phyloP scores from a whole-genome alignment of 35 echinoderm and acorn worm species.

The Ptychodera flava region DNA sequence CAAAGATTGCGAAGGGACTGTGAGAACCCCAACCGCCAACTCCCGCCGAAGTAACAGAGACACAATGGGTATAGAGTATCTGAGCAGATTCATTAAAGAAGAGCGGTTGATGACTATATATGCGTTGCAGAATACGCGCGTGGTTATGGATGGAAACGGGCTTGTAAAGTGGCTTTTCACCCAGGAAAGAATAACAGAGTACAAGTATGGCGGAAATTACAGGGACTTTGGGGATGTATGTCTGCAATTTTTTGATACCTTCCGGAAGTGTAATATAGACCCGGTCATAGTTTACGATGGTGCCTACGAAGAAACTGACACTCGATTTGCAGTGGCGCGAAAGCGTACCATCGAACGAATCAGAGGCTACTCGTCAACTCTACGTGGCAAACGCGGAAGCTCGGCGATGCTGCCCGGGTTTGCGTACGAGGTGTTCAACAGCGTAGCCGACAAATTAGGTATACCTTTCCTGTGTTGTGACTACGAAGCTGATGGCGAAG shows the following conservation, averaged over 20 bases:
- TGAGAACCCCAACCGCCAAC: too few relatives aligned
- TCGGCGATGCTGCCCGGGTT: conserved; percentile 41
- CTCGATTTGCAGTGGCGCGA: conserved; percentile 47
- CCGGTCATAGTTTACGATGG: conserved; percentile 82
- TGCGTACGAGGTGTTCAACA: conserved; percentile 27
- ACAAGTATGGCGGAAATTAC: conserved; percentile 85
- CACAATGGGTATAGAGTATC: too few relatives aligned
- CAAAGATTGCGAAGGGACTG: too few relatives aligned
- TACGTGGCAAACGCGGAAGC: background rate
- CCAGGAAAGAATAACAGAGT: too few relatives aligned
- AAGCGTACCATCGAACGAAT: conserved; percentile 40
- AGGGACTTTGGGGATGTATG: conserved; percentile 39
- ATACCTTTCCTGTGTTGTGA: conserved; percentile 60
- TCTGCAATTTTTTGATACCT: conserved; percentile 42
- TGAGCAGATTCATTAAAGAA: too few relatives aligned
- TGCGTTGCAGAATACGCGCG: conserved; percentile 40
- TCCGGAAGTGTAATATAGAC: conserved; percentile 43
- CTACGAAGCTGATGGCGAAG: conserved; percentile 93
- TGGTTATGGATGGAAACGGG: conserved; percentile 79
- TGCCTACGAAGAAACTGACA: conserved; percentile 59
- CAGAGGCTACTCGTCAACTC: conserved; percentile 12
- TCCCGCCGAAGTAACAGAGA: too few relatives aligned
- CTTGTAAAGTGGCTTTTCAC: conserved; percentile 4
- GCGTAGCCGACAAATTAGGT: conserved; percentile 42
- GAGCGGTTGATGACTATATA: conserved; percentile 24